Evolutionary conservation across 53 echinoderm and acorn worm species (phyloP).

Genomic region (Stichopus horrens): DNA sequence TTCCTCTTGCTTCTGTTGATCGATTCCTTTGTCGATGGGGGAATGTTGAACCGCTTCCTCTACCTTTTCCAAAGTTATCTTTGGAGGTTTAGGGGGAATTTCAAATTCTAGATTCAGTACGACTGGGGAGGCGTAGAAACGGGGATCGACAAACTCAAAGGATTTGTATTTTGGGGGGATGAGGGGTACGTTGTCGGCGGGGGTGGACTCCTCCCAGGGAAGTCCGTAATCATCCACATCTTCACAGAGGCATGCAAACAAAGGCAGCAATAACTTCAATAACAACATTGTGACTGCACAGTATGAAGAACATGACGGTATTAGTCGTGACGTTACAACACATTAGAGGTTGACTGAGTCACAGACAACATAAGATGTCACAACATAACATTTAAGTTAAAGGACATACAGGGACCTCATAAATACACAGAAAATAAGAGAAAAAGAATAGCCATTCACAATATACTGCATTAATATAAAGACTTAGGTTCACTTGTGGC

Average conservation of each 20-base stretch:
- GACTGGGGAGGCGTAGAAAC: slow-evolving; percentile 23
- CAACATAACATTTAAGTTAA: too few species aligned
- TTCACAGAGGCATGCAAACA: slow-evolving; percentile 30
- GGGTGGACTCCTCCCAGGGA: slow-evolving; percentile 39
- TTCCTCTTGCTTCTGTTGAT: neutral
- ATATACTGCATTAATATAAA: too few species aligned
- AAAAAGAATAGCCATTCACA: too few species aligned
- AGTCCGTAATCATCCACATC: slow-evolving; percentile 48
- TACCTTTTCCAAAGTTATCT: neutral
- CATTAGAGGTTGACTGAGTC: too few species aligned
- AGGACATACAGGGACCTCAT: too few species aligned
- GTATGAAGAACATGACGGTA: too few species aligned
- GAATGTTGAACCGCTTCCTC: neutral
- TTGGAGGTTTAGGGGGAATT: neutral
- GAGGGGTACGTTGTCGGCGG: slow-evolving; percentile 12
- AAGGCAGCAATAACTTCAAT: neutral
- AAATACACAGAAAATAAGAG: too few species aligned
- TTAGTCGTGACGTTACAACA: too few species aligned
- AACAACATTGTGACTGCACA: too few species aligned
- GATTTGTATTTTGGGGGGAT: slow-evolving; percentile 25
- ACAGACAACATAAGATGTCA: too few species aligned
- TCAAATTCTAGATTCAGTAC: slow-evolving; percentile 13
- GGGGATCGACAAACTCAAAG: slow-evolving; percentile 4
- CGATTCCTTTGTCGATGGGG: neutral
- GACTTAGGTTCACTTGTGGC: too few species aligned